These are phyloP conservation scores for Limosa lapponica DNA, from an alignment of 2,797 vertebrate species.

Conservation along the genomic window DNA sequence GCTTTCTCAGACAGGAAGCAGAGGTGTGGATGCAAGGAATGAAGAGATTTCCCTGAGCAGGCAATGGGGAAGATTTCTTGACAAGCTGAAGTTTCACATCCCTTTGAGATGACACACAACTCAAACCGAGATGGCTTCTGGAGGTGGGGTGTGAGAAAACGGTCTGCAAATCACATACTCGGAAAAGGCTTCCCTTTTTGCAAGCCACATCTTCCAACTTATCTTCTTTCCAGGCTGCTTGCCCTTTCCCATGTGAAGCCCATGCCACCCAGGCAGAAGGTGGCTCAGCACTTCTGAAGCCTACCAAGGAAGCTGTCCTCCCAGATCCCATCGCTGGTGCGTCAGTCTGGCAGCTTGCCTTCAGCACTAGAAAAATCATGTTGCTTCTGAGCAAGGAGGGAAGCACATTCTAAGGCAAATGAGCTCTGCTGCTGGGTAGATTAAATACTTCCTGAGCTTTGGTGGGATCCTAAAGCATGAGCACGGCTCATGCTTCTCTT, in stretches of 20 bases:
- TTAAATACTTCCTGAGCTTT: not conserved
- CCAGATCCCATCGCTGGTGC: fast-evolving
- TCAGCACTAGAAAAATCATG: not conserved
- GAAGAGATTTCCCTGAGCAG: not conserved
- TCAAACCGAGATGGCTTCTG: not conserved
- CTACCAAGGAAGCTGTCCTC: not conserved
- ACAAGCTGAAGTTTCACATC: not conserved
- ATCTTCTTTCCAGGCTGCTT: not conserved
- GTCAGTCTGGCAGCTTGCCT: not conserved
- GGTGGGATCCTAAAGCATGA: not conserved
- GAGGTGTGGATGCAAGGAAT: not conserved
- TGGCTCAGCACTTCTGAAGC: not conserved
- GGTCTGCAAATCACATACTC: not conserved
- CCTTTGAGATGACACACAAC: not conserved
- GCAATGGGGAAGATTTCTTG: not conserved
- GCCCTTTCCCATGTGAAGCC: not conserved
- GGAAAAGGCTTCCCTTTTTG: not conserved
- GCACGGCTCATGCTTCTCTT: not conserved
- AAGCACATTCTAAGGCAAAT: not conserved
- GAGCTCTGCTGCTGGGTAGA: not conserved
- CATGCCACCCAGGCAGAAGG: not conserved
- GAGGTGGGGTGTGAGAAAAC: not conserved
- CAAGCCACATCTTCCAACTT: not conserved
- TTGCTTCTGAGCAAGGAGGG: not conserved
- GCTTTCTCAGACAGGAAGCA: not conserved